A percentile compares a stretch with the other conserved stretches of the same genome.
phyloP scores from a whole-genome alignment of 2,888 invertebrate genomes.

The Platerodrilus igneus region DNA sequence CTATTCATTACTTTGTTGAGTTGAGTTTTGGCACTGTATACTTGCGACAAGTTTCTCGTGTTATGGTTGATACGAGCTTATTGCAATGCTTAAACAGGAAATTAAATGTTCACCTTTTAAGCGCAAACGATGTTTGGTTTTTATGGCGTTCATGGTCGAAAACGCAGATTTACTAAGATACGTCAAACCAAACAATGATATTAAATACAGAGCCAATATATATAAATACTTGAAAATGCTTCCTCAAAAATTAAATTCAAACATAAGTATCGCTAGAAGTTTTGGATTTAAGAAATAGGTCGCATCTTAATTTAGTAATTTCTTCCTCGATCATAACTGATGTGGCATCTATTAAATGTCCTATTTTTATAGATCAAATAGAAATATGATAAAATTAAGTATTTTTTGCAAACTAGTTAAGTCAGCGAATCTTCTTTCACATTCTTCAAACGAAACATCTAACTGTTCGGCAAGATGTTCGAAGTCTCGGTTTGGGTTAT shows the following conservation, averaged over 20 bases:
- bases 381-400: not conserved
- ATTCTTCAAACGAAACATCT: not conserved
- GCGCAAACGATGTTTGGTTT: slow-evolving; percentile 8
- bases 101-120: slow-evolving; percentile 5
- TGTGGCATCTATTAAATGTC: too few relatives aligned
- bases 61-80: slow-evolving; percentile 5
- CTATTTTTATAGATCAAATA: too few relatives aligned
- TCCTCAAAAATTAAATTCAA: slow-evolving; percentile 5
- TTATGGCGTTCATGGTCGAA: slow-evolving; percentile 11
- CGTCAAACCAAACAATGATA: slow-evolving; percentile 9
- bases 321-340: too few relatives aligned
- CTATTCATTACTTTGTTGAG: too few relatives aligned
- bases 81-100: slow-evolving; percentile 9
- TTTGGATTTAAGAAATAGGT: too few relatives aligned
- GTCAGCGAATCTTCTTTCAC: slow-evolving; percentile 3
- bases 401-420: not conserved
- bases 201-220: slow-evolving; percentile 6
- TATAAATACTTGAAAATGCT: slow-evolving; percentile 4
- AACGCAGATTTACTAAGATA: slow-evolving; percentile 11
- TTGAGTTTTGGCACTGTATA: too few relatives aligned
- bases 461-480: not conserved
- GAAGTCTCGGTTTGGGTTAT: slow-evolving; percentile 4
- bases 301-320: too few relatives aligned
- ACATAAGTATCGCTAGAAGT: slow-evolving; percentile 2
- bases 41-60: slow-evolving; percentile 9